Conservation (phyloP, 2,888 invertebrate species). For the Prosapia bicincta region DNA sequence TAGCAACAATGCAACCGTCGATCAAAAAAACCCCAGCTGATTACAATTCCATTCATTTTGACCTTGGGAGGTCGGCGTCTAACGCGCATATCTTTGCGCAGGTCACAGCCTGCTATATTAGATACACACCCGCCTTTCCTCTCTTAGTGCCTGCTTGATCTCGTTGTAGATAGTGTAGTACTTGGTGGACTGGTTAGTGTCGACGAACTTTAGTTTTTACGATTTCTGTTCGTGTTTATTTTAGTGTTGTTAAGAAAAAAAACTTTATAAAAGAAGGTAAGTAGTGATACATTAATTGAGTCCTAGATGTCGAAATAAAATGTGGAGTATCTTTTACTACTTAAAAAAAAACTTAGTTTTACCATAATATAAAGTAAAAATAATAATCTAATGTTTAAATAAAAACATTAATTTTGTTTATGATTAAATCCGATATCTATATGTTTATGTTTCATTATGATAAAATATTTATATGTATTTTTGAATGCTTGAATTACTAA, state of each 20-base stretch:
- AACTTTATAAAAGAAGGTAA: neutral
- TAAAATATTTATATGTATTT: too few relatives aligned
- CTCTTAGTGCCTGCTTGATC: neutral
- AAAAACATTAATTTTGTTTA: too few relatives aligned
- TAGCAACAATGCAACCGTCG: too few relatives aligned
- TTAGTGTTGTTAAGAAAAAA: neutral
- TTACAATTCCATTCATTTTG: neutral
- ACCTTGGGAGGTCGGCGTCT: neutral
- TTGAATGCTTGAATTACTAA: too few relatives aligned
- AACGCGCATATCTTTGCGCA: neutral
- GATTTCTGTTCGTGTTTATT: neutral
- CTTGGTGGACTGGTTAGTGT: neutral
- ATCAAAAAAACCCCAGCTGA: neutral
- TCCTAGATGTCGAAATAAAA: too few relatives aligned
- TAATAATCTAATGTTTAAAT: too few relatives aligned
- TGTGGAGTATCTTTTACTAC: too few relatives aligned
- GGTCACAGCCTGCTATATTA: neutral
- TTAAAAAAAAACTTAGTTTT: too few relatives aligned
- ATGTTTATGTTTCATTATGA: too few relatives aligned
- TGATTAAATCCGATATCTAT: too few relatives aligned
- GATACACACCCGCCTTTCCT: neutral
- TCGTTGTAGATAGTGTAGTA: neutral
- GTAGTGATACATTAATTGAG: too few relatives aligned
- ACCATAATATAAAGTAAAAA: too few relatives aligned
- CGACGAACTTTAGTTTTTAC: neutral